A percentile compares a stretch with the other conserved stretches of the same genome.
Conservation (phyloP, 2,113 vertebrate species). For the Jacana jacana region DNA sequence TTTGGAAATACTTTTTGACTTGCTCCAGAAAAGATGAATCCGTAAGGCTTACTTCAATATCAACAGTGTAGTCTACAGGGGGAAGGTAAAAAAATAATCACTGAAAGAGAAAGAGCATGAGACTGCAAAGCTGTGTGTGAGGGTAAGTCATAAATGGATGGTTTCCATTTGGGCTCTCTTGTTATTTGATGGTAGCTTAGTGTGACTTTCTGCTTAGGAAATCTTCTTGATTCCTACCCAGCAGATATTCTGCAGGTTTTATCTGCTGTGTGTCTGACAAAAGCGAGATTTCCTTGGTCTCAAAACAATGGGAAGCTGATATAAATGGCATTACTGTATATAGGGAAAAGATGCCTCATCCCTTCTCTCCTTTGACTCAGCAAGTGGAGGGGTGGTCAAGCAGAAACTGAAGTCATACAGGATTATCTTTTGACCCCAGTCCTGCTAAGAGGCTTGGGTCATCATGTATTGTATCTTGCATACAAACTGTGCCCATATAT, state of each 20-base stretch:
- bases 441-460: fast-evolving
- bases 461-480: background rate
- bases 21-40: constrained; percentile 49
- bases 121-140: background rate
- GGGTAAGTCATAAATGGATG: background rate
- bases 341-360: background rate
- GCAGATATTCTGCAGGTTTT: background rate
- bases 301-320: background rate
- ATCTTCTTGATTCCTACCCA: background rate
- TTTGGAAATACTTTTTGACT: constrained; percentile 46
- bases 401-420: background rate
- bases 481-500: background rate
- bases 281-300: background rate
- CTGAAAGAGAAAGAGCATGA: constrained; percentile 43
- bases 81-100: background rate
- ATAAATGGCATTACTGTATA: background rate
- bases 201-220: background rate
- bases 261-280: background rate
- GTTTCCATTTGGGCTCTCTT: background rate
- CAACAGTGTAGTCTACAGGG: background rate
- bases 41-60: constrained; percentile 63
- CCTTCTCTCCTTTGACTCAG: background rate
- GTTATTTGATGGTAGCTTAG: background rate
- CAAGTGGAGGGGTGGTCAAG: background rate
- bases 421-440: background rate